A percentile compares a stretch with the other conserved stretches of the same genome.
These are phyloP conservation scores for Cheilosia impressa DNA, from an alignment of 2,888 invertebrate species.

Conservation along the genomic window DNA sequence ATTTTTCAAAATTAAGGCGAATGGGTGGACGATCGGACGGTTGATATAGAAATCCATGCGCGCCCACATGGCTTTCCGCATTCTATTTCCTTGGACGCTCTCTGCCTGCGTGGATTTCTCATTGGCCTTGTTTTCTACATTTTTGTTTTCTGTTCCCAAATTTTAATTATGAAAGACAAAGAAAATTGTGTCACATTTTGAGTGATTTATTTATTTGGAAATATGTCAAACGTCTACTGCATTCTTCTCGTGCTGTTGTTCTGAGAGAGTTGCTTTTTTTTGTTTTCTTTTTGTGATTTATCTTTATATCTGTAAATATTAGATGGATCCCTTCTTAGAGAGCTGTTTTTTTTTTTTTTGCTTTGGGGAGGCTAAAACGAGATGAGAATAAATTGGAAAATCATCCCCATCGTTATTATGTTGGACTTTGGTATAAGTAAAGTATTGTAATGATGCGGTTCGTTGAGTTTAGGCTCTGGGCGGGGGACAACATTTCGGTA, in stretches of 20 bases:
- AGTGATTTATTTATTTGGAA: slow-evolving; percentile 83
- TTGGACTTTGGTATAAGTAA: slow-evolving; percentile 46
- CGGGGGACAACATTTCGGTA: not conserved
- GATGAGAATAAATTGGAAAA: slow-evolving; percentile 51
- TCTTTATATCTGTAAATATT: slow-evolving; percentile 69
- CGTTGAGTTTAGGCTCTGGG: slow-evolving; percentile 20
- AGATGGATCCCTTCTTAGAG: slow-evolving; percentile 60
- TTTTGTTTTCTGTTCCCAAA: slow-evolving; percentile 72
- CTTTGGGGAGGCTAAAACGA: slow-evolving; percentile 24
- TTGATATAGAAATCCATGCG: slow-evolving; percentile 42
- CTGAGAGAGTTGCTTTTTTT: slow-evolving; percentile 22
- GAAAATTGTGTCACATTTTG: slow-evolving; percentile 82
- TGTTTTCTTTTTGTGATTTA: slow-evolving; percentile 62
- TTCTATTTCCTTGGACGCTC: slow-evolving; percentile 41
- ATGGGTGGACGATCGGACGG: slow-evolving; percentile 39
- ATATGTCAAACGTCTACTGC: slow-evolving; percentile 82
- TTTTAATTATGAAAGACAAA: slow-evolving; percentile 83
- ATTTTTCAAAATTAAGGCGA: slow-evolving; percentile 32
- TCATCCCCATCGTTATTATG: slow-evolving; percentile 47
- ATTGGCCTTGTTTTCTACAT: slow-evolving; percentile 34
- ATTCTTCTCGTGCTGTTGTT: slow-evolving; percentile 63
- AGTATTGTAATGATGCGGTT: slow-evolving; percentile 54
- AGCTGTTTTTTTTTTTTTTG: not conserved
- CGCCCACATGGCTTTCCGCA: slow-evolving; percentile 53
- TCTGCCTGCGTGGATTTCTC: slow-evolving; percentile 16